phyloP scores from a whole-genome alignment of 2,888 invertebrate species.

The Bugulina stolonifera region DNA sequence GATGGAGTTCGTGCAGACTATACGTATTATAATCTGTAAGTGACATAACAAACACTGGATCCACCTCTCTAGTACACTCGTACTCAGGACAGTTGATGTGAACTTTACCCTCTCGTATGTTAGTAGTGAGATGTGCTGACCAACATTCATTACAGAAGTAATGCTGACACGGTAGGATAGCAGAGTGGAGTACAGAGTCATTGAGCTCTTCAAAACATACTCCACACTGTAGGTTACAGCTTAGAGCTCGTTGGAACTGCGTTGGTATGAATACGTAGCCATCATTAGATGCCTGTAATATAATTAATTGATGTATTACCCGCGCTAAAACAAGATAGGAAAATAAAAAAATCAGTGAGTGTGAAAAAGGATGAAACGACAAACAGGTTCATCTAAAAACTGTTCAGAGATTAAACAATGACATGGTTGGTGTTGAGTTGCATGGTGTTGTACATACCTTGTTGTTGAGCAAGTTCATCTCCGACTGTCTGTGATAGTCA shows the following conservation, averaged over 20 bases:
- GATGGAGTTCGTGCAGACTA: neutral
- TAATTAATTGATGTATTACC: too few species aligned
- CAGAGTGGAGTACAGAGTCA: conserved; percentile 23
- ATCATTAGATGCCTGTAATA: neutral
- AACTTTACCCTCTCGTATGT: neutral
- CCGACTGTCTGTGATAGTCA: neutral
- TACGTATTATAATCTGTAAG: conserved; percentile 24
- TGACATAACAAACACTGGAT: conserved; percentile 26
- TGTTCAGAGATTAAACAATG: neutral
- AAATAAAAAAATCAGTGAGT: too few species aligned
- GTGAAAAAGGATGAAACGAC: too few species aligned
- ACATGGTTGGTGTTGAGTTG: too few species aligned
- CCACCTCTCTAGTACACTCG: conserved; percentile 29
- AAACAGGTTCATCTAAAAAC: neutral
- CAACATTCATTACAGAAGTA: conserved; percentile 33
- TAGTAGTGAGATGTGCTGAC: conserved; percentile 29
- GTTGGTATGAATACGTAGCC: neutral
- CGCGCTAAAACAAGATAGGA: neutral
- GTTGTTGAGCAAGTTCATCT: neutral
- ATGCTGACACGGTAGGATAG: conserved; percentile 32
- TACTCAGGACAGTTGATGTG: conserved; percentile 26
- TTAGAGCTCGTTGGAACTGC: neutral
- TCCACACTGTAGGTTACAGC: conserved; percentile 15
- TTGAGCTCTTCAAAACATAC: conserved; percentile 24
- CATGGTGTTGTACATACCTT: too few species aligned